A percentile compares a stretch with the other conserved stretches of the same genome.
These are phyloP conservation scores for Cyanoliseus patagonus DNA, from an alignment of 2,113 vertebrate species.

Conservation along the genomic window DNA sequence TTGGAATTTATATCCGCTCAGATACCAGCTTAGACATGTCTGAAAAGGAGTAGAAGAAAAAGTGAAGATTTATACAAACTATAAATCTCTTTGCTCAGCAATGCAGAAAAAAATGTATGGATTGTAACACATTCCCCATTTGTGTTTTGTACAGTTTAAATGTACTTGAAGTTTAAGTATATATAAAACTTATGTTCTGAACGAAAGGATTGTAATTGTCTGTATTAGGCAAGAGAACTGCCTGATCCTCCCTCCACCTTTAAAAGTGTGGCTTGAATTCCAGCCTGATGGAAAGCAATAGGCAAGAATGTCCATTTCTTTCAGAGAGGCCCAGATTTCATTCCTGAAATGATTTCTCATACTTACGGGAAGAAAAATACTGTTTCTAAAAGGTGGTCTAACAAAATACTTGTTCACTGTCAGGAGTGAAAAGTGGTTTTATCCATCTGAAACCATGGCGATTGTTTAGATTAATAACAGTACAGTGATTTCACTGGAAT, in stretches of 20 bases:
- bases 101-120: background rate
- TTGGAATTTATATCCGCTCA: background rate
- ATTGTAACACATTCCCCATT: background rate
- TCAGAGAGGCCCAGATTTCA: background rate
- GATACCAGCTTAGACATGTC: background rate
- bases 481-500: background rate
- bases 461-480: background rate
- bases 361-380: background rate
- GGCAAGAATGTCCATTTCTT: background rate
- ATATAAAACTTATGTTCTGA: background rate
- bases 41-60: background rate
- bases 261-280: background rate
- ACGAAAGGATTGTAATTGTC: background rate
- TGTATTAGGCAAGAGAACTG: background rate
- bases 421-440: background rate
- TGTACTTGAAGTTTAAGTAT: background rate
- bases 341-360: background rate
- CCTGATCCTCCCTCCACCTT: background rate
- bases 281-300: background rate
- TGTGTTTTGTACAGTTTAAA: background rate
- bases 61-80: background rate
- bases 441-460: background rate
- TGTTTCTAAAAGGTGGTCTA: background rate
- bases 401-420: background rate
- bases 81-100: conserved; percentile 23